phyloP scores from a whole-genome alignment of 2,888 invertebrate genomes.

The Epinotia nisella region DNA sequence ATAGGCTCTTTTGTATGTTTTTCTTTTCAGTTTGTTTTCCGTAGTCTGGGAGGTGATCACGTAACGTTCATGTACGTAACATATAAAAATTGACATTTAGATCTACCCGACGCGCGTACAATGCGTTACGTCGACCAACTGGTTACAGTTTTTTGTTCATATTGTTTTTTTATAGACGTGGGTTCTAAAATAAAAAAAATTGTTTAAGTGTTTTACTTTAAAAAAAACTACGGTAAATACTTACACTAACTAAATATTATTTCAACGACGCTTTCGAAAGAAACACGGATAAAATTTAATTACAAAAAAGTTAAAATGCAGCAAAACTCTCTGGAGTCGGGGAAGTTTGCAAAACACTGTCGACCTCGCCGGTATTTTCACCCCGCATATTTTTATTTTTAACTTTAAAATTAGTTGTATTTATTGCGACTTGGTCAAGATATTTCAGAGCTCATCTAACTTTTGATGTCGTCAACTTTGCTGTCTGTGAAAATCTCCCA shows the following conservation, averaged over 20 bases:
- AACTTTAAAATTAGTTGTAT: conserved; percentile 27
- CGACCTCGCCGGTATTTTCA: conserved; percentile 1
- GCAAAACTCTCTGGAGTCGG: not conserved
- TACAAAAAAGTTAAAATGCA: conserved; percentile 13
- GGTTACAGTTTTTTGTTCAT: no score
- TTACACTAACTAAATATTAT: not conserved
- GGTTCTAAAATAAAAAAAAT: no score
- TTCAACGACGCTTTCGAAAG: conserved; percentile 4
- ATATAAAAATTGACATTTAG: no score
- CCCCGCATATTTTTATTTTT: conserved; percentile 21
- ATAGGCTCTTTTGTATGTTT: no score
- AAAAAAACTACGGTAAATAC: not conserved
- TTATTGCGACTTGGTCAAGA: conserved; percentile 4
- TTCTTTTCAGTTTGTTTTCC: no score
- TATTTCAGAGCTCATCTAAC: not conserved
- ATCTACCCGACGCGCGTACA: no score
- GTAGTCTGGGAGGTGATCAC: no score
- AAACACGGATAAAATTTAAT: conserved; percentile 7
- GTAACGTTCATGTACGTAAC: no score
- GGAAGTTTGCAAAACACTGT: not conserved
- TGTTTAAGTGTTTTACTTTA: not conserved
- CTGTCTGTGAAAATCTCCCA: no score
- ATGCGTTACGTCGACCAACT: no score
- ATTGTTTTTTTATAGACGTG: no score
- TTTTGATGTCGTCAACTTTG: not conserved